A percentile compares a stretch with the other conserved stretches of the same genome.
These are phyloP conservation scores for Varroa destructor DNA, from an alignment of 1,140 invertebrate species.

Conservation along the genomic window DNA sequence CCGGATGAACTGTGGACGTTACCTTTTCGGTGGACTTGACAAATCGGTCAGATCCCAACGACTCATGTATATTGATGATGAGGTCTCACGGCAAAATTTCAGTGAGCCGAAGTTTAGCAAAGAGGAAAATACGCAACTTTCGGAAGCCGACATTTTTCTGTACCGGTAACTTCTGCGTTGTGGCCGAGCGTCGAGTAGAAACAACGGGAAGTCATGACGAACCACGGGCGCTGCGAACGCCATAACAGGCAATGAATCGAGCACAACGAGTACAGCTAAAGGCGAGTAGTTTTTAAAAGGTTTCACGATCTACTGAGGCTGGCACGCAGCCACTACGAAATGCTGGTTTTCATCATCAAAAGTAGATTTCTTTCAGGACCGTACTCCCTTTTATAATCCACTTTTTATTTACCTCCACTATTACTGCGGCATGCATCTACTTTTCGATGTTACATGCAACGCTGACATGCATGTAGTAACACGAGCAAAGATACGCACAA, in stretches of 20 bases:
- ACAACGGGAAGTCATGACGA: conserved; percentile 15
- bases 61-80: conserved; percentile 18
- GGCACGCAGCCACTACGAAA: no score
- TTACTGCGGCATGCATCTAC: no score
- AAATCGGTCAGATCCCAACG: conserved; percentile 7
- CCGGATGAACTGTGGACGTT: no score
- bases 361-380: no score
- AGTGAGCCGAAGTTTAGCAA: conserved; percentile 24
- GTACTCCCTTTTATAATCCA: no score
- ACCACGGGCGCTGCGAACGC: conserved; percentile 3
- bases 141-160: conserved; percentile 1
- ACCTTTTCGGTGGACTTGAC: not conserved
- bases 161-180: not conserved
- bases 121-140: conserved; percentile 24
- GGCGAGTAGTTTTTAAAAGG: no score
- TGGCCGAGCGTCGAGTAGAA: not conserved
- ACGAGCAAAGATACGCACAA: no score
- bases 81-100: conserved; percentile 9
- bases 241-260: not conserved
- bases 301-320: no score
- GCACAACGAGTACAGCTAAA: not conserved
- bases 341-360: no score
- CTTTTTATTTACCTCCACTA: no score
- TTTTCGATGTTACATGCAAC: no score
- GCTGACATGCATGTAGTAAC: no score